These are phyloP conservation scores for Mobula birostris DNA, from an alignment of 2,113 vertebrate genomes.

Conservation along the genomic window DNA sequence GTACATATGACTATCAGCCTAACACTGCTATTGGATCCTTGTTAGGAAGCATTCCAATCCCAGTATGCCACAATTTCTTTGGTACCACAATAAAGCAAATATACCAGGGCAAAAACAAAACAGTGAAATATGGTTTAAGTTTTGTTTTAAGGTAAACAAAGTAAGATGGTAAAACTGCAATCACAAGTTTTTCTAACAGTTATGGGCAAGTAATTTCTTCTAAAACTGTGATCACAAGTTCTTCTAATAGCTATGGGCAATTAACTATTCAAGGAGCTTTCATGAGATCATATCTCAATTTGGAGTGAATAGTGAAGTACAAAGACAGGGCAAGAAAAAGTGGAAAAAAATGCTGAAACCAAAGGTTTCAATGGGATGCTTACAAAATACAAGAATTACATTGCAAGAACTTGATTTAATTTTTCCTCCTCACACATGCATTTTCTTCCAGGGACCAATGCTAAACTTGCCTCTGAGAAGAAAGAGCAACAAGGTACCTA, in stretches of 20 bases:
- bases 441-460: too few relatives aligned
- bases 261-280: background rate
- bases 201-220: background rate
- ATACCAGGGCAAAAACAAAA: background rate
- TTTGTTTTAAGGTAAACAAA: background rate
- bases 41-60: background rate
- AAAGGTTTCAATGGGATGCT: background rate
- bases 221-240: background rate
- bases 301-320: background rate
- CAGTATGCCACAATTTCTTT: background rate
- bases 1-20: background rate
- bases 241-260: background rate
- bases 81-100: background rate
- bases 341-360: background rate
- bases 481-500: too few relatives aligned
- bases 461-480: too few relatives aligned
- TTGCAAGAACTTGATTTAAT: background rate
- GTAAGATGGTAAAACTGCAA: background rate
- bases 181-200: background rate
- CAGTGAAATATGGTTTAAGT: too few relatives aligned
- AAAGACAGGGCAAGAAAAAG: background rate
- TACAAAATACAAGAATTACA: background rate
- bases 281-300: background rate
- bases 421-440: background rate
- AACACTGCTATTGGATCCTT: background rate